phyloP scores from a whole-genome alignment of 1,140 invertebrate species.

The Papilio helenus region DNA sequence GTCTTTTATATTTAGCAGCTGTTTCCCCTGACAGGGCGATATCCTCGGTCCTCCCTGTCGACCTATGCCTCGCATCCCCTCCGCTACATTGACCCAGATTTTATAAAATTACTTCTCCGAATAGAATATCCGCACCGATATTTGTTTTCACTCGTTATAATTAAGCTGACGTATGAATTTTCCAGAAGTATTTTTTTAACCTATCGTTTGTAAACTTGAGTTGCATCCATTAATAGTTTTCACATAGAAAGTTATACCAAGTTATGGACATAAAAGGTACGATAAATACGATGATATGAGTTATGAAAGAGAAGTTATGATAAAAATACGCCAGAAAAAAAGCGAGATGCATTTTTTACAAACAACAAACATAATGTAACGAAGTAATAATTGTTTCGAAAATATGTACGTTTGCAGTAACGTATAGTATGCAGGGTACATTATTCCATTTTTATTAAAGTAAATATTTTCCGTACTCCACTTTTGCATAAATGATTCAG shows the following conservation, averaged over 20 bases:
- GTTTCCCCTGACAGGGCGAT: neutral
- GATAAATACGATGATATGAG: too few relatives aligned
- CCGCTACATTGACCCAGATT: conserved; percentile 20
- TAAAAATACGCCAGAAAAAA: too few relatives aligned
- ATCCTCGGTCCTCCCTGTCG: neutral
- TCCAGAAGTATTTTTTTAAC: neutral
- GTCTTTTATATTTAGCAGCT: neutral
- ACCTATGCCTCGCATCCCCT: conserved; percentile 11
- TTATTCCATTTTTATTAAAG: neutral
- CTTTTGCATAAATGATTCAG: conserved; percentile 9
- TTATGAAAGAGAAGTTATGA: too few relatives aligned
- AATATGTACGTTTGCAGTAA: neutral
- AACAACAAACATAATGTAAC: neutral
- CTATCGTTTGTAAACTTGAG: neutral
- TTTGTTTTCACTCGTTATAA: conserved; percentile 12
- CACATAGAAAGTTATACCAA: too few relatives aligned
- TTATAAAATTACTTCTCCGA: conserved; percentile 16
- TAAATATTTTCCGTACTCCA: conserved; percentile 6
- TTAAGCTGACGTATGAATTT: neutral
- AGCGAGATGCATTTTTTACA: too few relatives aligned
- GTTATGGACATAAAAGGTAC: too few relatives aligned
- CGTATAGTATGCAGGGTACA: neutral
- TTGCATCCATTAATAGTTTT: too few relatives aligned
- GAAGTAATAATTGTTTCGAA: neutral
- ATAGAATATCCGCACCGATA: conserved; percentile 7